Base-by-base conservation (phyloP, 2,113 vertebrate species). In the Colistium nudipinnis region DNA sequence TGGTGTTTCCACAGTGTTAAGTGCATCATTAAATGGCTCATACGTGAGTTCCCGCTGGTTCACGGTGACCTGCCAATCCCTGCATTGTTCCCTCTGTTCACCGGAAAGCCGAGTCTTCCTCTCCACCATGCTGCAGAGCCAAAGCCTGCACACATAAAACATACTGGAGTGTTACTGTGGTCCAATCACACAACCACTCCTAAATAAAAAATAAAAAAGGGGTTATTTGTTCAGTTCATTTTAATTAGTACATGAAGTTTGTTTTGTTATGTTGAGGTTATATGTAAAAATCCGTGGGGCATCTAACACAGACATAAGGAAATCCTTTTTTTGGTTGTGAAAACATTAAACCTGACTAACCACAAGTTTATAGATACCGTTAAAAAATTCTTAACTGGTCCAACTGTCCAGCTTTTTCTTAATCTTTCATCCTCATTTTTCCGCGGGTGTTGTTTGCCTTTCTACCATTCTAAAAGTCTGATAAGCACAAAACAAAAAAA, bases 51-150 rank as follows among this genome's bases (percentile, higher is more conserved):
- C 55, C 51, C 61, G 47, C 24, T 47, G n/a, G 76, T 47, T 76
- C 70, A 63, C 25, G 1, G 16, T 17, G 39, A 59, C 51, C 64
- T 70, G 59, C 52, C 62, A 55, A 33, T 19, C 20, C 20, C 25
- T 33, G 12, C 43, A 71, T 64, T 81, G 86, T 76, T 84, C 55
- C 33, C 38, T 44, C 7, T 35, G 66, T 54, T 38, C 65, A 52
- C 35, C 5, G 1, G 64, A 56, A 30, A 57, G 12, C 41, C 0
- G 1, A 62, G 52, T 4, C 65, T 81, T 78, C 77, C 74, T 73
- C 47, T 16, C 27, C 2, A 52, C 22, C 11, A 33, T 4, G 11
- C 35, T 57, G 12, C 35, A 44, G 53, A 39, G 20, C 19, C 1
- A 47, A 62, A 49, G 4, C 4, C 36, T 13, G 38, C 38, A 28